Evolutionary conservation across 2,113 vertebrate genomes (phyloP).

Genomic region (Manacus vitellinus): DNA sequence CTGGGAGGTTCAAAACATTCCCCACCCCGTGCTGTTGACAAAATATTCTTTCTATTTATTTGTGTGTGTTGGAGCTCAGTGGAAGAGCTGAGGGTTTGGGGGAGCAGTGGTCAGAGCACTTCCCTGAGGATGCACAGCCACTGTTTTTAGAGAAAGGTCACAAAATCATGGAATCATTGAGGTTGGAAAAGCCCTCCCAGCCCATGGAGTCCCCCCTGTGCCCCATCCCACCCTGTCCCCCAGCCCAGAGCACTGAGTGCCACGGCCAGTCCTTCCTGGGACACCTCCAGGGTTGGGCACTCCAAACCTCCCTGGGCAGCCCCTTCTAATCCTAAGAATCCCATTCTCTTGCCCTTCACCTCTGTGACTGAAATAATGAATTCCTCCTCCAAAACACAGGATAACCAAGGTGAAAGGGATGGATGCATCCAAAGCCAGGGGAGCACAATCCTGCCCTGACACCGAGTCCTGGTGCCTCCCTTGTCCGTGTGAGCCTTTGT

Average conservation of each 20-base stretch:
- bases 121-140: background rate
- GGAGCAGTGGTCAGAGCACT: background rate
- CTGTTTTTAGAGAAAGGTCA: background rate
- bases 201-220: background rate
- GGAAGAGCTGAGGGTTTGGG: background rate
- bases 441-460: background rate
- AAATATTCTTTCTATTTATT: background rate
- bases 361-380: background rate
- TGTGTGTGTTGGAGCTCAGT: background rate
- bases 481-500: accelerated
- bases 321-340: background rate
- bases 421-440: accelerated
- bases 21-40: accelerated
- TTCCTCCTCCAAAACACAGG: background rate
- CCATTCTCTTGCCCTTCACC: background rate
- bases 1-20: background rate
- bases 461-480: background rate
- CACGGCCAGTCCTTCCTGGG: no score
- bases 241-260: background rate
- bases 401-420: background rate
- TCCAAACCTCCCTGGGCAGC: background rate
- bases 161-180: background rate
- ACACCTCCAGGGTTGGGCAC: background rate
- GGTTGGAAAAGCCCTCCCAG: background rate
- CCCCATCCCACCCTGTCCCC: background rate